Percentiles rank a stretch among this genome's conserved stretches.
Evolutionary conservation across 2,113 vertebrate genomes (phyloP).

Genomic region (Hippocampus comes): DNA sequence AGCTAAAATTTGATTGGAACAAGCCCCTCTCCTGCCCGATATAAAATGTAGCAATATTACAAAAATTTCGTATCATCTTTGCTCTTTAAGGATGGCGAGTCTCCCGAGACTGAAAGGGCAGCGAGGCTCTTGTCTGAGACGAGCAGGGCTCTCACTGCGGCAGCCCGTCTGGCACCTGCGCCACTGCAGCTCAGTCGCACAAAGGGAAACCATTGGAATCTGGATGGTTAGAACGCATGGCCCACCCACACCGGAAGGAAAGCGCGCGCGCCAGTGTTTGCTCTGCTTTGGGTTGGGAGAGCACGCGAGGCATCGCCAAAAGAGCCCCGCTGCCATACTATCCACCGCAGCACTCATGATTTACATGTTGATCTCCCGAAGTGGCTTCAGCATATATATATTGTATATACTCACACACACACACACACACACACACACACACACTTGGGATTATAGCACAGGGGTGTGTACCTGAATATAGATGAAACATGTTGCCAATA

Average conservation of each 20-base stretch:
- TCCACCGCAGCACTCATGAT: slow-evolving; percentile 35
- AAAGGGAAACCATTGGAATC: slow-evolving; percentile 55
- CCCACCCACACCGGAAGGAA: slow-evolving; percentile 22
- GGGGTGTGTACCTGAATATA: too few relatives aligned
- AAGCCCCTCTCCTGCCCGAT: slow-evolving; percentile 1
- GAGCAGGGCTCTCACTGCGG: slow-evolving; percentile 62
- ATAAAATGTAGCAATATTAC: slow-evolving; percentile 25
- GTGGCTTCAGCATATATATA: background rate
- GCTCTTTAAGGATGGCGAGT: slow-evolving; percentile 46
- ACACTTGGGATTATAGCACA: too few relatives aligned
- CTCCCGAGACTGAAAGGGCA: slow-evolving; percentile 55
- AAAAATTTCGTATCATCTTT: slow-evolving; percentile 30
- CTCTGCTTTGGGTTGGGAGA: slow-evolving; percentile 22
- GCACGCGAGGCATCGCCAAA: slow-evolving; percentile 28
- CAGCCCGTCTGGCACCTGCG: slow-evolving; percentile 43
- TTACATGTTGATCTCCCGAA: slow-evolving; percentile 43
- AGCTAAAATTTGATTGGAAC: slow-evolving; percentile 39
- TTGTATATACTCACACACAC: too few relatives aligned
- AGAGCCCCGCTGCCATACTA: slow-evolving; percentile 30
- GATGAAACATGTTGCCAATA: slow-evolving; percentile 3
- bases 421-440: too few relatives aligned
- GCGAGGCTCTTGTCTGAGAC: slow-evolving; percentile 52
- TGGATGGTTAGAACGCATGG: slow-evolving; percentile 39
- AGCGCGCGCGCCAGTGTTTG: background rate
- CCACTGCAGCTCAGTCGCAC: slow-evolving; percentile 48